Percentiles rank a stretch among this genome's conserved stretches.
These are phyloP conservation scores for Amphilophus citrinellus DNA, from an alignment of 2,113 vertebrate genomes.

Conservation along the genomic window DNA sequence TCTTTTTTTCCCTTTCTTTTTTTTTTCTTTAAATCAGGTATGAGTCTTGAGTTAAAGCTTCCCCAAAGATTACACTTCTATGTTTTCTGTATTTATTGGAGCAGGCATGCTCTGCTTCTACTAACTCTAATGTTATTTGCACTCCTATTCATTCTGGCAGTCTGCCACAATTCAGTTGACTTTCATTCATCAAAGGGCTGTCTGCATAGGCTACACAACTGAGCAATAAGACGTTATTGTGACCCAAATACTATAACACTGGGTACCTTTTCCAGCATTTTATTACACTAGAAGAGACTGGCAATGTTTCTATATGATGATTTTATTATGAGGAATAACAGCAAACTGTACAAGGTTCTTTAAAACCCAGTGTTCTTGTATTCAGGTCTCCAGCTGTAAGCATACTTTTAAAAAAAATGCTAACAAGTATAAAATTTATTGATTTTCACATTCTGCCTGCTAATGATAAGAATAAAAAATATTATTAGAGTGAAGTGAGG, in stretches of 20 bases:
- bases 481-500: constrained; percentile 44
- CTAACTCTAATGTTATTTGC: constrained; percentile 74
- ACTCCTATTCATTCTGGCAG: constrained; percentile 71
- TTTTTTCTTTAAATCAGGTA: constrained; percentile 3
- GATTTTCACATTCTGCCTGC: constrained; percentile 25
- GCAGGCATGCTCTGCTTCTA: constrained; percentile 51
- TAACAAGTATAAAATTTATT: constrained; percentile 21
- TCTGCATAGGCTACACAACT: constrained; percentile 66
- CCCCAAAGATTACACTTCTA: constrained; percentile 46
- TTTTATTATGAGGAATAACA: constrained; percentile 43
- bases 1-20: background rate
- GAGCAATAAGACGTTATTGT: constrained; percentile 77
- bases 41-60: constrained; percentile 40
- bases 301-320: constrained; percentile 49
- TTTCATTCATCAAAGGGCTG: constrained; percentile 85
- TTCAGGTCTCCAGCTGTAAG: background rate
- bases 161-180: constrained; percentile 80
- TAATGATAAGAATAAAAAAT: constrained; percentile 42
- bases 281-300: constrained; percentile 71
- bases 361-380: background rate
- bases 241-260: constrained; percentile 78
- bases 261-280: constrained; percentile 74
- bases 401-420: background rate
- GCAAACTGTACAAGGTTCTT: background rate
- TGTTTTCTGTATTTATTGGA: constrained; percentile 68